Base-by-base conservation (phyloP, 2,113 vertebrate species). In the Nyctibius bracteatus region DNA sequence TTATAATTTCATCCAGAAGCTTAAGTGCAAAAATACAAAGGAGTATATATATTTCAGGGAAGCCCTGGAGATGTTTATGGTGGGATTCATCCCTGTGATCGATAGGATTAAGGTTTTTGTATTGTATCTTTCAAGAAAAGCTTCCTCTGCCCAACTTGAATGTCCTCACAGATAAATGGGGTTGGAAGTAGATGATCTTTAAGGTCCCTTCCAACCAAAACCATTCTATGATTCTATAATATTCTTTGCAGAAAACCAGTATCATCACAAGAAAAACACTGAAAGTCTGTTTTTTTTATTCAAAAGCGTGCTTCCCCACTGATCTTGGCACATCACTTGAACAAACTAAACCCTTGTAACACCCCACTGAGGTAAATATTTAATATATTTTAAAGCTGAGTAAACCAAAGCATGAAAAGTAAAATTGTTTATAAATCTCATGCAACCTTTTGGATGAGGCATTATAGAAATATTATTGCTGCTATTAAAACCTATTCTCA, bases 271-370 rank as follows among this genome's bases (percentile, higher is more conserved):
- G 52, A 74, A 88, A 94, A 94, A 63, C 67, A 86, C 13, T 52
- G 33, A 4, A 83, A 73, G 57, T 37, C 80, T 95, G 85, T 6
- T 92, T 91, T 92, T 91, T 90, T 68, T 79, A 89, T 95, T 86
- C 86, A 82, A 81, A 91, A 90, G 31, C 52, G 75, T 57, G 59
- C 51, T 68, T 94, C 55, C 75, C 92, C 88, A 82, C 86, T 88
- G 82, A 94, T 92, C 67, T 74, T 81, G 86, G 86, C 85, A 92
- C 30, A 74, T 93, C 72, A 74, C 51, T 84, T 87, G 72, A 86
- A 63, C 30, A 66, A 93, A 47, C 41, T 88, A 71, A 89, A 93
- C 77, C 35, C 61, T 78, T 0, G 0, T 77, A 90, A 81, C 65
- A 78, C 51, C 52, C 65, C 63, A 59, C 47, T 49, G 82, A 78